Evolutionary conservation across 37 sponge, comb jelly and placozoan species (phyloP).

Genomic region (Axinella damicornis): DNA sequence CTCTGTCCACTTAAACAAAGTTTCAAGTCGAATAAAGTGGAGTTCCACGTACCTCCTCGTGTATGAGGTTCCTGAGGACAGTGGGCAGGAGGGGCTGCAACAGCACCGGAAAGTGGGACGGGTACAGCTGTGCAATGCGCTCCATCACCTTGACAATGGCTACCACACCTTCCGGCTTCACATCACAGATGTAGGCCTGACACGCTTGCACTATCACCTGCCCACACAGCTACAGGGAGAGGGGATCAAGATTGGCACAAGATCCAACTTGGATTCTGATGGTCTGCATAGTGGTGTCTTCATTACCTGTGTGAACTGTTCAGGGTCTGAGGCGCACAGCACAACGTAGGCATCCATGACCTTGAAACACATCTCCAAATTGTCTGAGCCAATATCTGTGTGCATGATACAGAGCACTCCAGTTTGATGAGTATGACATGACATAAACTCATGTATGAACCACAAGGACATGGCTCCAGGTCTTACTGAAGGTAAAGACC

Average conservation of each 20-base stretch:
- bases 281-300: neutral
- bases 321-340: constrained; percentile 52
- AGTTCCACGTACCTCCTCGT: constrained; percentile 42
- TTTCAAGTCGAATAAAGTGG: no score
- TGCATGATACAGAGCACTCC: no score
- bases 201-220: constrained; percentile 54
- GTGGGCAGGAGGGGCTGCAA: constrained; percentile 39
- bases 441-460: no score
- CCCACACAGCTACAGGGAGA: constrained; percentile 40
- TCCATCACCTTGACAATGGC: constrained; percentile 60
- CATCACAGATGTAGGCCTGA: constrained; percentile 72
- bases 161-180: constrained; percentile 50
- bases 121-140: constrained; percentile 40
- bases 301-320: constrained; percentile 60
- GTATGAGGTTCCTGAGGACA: constrained; percentile 23
- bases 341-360: constrained; percentile 70
- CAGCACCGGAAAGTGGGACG: constrained; percentile 30
- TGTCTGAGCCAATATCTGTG: constrained; percentile 56
- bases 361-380: constrained; percentile 57
- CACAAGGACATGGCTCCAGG: no score
- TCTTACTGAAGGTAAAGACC: no score
- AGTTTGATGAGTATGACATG: no score
- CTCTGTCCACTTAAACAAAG: no score
- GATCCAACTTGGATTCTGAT: neutral
- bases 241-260: neutral